Conservation (phyloP, 1,140 invertebrate genomes). For the Oscheius sp. region DNA sequence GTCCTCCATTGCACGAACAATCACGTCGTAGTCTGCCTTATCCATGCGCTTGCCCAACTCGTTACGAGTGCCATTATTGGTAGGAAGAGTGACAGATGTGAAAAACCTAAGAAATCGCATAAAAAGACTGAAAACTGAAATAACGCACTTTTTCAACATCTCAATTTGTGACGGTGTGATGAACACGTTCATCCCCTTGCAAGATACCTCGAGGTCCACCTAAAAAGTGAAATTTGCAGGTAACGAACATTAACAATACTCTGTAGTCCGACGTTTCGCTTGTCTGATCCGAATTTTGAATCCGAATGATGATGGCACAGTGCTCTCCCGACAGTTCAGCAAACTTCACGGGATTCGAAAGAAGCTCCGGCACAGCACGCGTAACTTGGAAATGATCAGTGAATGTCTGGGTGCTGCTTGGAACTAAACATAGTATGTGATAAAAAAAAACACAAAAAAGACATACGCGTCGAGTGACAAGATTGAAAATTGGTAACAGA, state of each 20-base stretch:
- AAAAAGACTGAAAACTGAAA: too few species aligned
- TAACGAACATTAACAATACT: constrained; percentile 6
- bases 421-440: too few species aligned
- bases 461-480: constrained; percentile 6
- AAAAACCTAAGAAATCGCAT: not conserved
- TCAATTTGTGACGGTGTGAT: constrained; percentile 26
- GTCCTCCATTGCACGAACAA: constrained; percentile 10
- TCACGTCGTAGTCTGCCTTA: constrained; percentile 8
- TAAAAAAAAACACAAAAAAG: too few species aligned
- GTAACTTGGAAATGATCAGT: too few species aligned
- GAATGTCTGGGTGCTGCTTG: too few species aligned
- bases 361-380: constrained; percentile 11
- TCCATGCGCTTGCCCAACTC: constrained; percentile 16
- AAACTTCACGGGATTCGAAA: constrained; percentile 30
- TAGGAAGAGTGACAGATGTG: not conserved
- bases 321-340: constrained; percentile 13
- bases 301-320: constrained; percentile 1
- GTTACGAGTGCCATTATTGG: constrained; percentile 1
- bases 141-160: constrained; percentile 10
- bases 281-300: constrained; percentile 20
- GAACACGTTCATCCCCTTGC: constrained; percentile 21
- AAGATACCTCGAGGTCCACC: constrained; percentile 9
- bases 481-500: not conserved
- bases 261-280: constrained; percentile 3
- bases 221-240: not conserved